phyloP scores from a whole-genome alignment of 2,797 vertebrate genomes.

The Chromis chromis region DNA sequence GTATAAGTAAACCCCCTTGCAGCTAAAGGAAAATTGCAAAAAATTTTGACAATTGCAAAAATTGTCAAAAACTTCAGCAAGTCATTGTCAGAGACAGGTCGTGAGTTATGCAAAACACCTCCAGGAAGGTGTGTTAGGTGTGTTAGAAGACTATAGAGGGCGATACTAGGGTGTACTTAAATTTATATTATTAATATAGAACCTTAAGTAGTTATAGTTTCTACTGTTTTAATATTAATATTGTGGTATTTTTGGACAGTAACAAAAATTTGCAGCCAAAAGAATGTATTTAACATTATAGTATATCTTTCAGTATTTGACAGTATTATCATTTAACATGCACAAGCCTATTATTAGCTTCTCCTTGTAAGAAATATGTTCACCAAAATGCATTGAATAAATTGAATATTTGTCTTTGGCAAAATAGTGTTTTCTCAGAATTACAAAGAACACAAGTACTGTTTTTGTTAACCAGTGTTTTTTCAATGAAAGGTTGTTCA shows the following conservation, averaged over 20 bases:
- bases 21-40: too few relatives aligned
- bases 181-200: background rate
- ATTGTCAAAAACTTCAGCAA: too few relatives aligned
- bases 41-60: too few relatives aligned
- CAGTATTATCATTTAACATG: slow-evolving; percentile 59
- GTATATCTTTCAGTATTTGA: slow-evolving; percentile 52
- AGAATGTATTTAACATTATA: slow-evolving; percentile 52
- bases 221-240: slow-evolving; percentile 5
- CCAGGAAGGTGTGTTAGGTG: too few relatives aligned
- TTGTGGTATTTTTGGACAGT: slow-evolving; percentile 4
- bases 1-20: too few relatives aligned
- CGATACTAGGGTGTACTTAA: too few relatives aligned
- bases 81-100: too few relatives aligned
- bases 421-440: background rate
- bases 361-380: too few relatives aligned
- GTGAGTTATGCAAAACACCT: too few relatives aligned
- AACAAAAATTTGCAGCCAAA: slow-evolving; percentile 19
- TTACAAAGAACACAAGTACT: too few relatives aligned
- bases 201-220: slow-evolving; percentile 7
- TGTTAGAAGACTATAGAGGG: too few relatives aligned
- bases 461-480: background rate
- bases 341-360: slow-evolving; percentile 35
- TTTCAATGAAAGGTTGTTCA: background rate
- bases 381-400: slow-evolving; percentile 36
- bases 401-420: slow-evolving; percentile 30